Conservation (phyloP, 2,888 invertebrate species). For the Pollenia labialis region DNA sequence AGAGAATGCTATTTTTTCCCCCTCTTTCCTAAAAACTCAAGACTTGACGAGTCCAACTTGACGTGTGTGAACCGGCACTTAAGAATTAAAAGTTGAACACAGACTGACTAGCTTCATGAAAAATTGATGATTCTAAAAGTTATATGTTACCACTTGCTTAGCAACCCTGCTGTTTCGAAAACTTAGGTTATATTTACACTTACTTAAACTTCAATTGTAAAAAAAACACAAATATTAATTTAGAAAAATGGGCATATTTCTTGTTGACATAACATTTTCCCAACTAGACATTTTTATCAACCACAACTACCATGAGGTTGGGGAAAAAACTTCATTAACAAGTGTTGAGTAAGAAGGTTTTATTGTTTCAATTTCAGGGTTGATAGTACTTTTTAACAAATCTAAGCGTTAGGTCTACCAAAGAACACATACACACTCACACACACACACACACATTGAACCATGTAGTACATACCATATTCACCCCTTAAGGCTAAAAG, state of each 20-base stretch:
- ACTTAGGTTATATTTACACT: no score
- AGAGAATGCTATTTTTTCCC: no score
- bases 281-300: neutral
- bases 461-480: neutral
- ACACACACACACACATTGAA: neutral
- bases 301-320: neutral
- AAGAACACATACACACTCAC: neutral
- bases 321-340: constrained; percentile 38
- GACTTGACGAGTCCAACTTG: no score
- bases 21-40: no score
- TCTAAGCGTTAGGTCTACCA: neutral
- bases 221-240: constrained; percentile 22
- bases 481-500: constrained; percentile 53
- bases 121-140: no score
- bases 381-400: constrained; percentile 30
- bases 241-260: neutral
- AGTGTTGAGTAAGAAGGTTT: constrained; percentile 45
- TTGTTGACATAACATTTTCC: constrained; percentile 18
- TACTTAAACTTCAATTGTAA: neutral
- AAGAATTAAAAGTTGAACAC: no score
- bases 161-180: no score
- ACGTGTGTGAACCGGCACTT: no score
- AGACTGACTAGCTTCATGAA: no score
- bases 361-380: constrained; percentile 31
- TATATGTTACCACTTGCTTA: no score